Evolutionary conservation across 1,140 invertebrate species (phyloP), one percentile per base, ranked within the genome.

Genomic region (Drosophila takahashii): DNA sequence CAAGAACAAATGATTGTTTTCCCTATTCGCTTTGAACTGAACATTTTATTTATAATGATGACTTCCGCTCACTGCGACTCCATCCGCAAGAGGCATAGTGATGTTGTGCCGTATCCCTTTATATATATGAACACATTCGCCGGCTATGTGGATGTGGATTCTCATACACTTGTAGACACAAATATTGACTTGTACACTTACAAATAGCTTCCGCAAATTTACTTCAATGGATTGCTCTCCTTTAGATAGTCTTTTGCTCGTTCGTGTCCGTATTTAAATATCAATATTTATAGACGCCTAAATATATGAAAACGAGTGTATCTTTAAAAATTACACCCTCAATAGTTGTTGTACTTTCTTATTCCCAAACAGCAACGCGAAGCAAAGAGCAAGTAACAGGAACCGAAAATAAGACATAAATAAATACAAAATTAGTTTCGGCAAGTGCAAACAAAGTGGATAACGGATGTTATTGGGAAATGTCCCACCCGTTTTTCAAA

Each of bases 21-120:
- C 61, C 60, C 71, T 65, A 66, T 84, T 86, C 45, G 58, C 74
- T 86, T 81, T 78, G 74, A 75, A 81, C 65, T 86, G 42, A 78
- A 67, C 50, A 76, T 73, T 86, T 85, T 85, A 85, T 85, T 86
- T 85, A 85, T 85, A 85, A 86, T 86, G 77, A 85, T 85, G 81
- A 85, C 81, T 81, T 85, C 81, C 81, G 81, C 48, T 77, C 65
- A 47, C 48, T 56, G 42, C 53, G 22, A 45, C 54, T 62, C 50
- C 51, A 74, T 73, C 45, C 50, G 27, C 9, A 41, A 26, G n/a
- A 39, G 32, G 26, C 18, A 32, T 39, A 64, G 15, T 18, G 48
- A 15, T 39, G 22, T 13, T 65, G n/a, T 13, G 37, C 44, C 62
- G 32, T 59, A 71, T 54, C 52, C 36, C 66, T 50, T 48, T 58